Base-by-base conservation (phyloP, 2,113 vertebrate genomes). In the Plestiodon gilberti region DNA sequence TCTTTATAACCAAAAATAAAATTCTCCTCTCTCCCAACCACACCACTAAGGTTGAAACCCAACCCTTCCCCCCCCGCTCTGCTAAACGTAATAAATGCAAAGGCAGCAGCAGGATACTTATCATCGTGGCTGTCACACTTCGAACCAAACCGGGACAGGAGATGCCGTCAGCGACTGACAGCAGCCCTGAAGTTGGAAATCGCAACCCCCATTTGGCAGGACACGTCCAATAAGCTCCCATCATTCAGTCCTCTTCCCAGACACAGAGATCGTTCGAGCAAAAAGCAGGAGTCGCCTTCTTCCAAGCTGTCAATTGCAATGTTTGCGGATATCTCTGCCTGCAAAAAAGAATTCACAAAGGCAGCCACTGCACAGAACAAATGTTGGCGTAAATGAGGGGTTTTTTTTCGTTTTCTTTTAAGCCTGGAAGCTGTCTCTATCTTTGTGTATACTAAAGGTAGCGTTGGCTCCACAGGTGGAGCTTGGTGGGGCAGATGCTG, bases 71-170 rank as follows among this genome's bases (percentile, higher is more conserved):
- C 88, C 23, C 38, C 22, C 89, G 52, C 86, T 92, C 70, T 76
- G 87, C 78, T 89, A 91, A 94, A 90, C 78, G 86, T 75, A 79
- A 77, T 74, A 91, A 75, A 84, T 35, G 71, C 25, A 57, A 48
- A 82, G 67, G 6, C 65, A 86, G 0, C 1, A 67, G 85, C 89
- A 92, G 48, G 62, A 88, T 94, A 90, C 95, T 95, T 94, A 89
- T 95, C 90, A 74, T n/a, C n/a, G n/a, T 30, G 80, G 35, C 90
- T 95, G 85, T 89, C 92, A 88, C 93, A 94, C 94, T 89, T 93
- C 91, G 85, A 77, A 65, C 18, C 91, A 90, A 35, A 71, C 89
- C 90, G 83, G 87, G 88, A 94, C 94, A 89, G 67, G 88, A 94
- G 76, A 90, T 83, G 59, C 77, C 81, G 91, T 89, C 90, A 40